Percentiles rank a stretch among this genome's conserved stretches.
phyloP scores from a whole-genome alignment of 92 coral and sea anemone genomes.

The Porites divaricata region DNA sequence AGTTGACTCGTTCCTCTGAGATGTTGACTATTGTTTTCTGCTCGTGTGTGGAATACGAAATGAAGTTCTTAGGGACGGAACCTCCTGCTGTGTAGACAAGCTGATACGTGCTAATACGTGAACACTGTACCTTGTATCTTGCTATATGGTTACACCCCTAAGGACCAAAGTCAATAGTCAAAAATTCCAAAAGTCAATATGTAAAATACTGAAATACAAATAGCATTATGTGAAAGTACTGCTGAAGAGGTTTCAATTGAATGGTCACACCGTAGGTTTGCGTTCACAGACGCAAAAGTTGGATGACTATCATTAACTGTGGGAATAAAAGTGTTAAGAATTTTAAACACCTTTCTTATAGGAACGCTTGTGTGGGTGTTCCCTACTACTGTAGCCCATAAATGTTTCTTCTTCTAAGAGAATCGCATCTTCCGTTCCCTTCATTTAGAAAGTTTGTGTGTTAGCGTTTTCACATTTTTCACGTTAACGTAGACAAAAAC shows the following conservation, averaged over 20 bases:
- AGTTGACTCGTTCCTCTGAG: background rate
- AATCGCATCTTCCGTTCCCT: background rate
- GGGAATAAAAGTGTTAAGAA: no score
- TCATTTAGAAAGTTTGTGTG: background rate
- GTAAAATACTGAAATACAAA: no score
- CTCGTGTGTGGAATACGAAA: slow-evolving; percentile 5
- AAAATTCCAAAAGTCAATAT: no score
- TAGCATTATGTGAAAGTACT: no score
- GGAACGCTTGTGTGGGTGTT: background rate
- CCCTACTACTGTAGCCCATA: no score
- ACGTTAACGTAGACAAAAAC: no score
- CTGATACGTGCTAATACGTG: slow-evolving; percentile 15
- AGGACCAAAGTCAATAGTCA: no score
- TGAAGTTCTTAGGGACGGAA: slow-evolving; percentile 18
- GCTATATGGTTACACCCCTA: background rate
- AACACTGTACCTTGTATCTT: background rate
- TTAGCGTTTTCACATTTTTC: no score
- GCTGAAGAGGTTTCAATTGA: no score
- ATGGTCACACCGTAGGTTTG: no score
- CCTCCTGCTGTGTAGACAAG: background rate
- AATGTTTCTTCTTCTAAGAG: background rate
- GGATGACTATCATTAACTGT: no score
- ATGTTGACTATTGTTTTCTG: background rate
- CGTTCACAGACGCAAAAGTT: no score
- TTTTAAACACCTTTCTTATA: background rate